Evolutionary conservation across 2,888 invertebrate species (phyloP), one percentile per base, ranked within the genome.

Genomic region (Stegophylla sp.): DNA sequence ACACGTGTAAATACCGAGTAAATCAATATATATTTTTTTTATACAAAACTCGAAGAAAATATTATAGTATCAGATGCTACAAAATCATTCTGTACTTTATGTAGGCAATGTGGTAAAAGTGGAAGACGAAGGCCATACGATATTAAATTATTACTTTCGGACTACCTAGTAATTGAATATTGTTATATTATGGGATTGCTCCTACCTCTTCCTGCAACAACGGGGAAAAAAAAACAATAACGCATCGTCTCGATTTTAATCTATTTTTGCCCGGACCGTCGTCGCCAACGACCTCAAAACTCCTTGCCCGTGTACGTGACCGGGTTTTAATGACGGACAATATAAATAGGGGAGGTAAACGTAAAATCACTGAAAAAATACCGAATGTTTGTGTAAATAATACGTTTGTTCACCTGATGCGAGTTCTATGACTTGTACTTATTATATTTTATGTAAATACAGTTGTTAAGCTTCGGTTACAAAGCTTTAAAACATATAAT

Each of bases 91-190:
- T n/a, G n/a, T n/a, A n/a, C n/a, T n/a, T n/a, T n/a, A n/a, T n/a
- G n/a, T n/a, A n/a, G n/a, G n/a, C n/a, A n/a, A n/a, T n/a, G n/a
- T n/a, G n/a, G n/a, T 53, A 20, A 20, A n/a, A 20, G 12, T 53
- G 5, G 20, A 17, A 7, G 20, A 53, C 20, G 53, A 53, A 53
- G 53, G 53, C 20, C 20, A 53, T 17, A 20, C 53, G 53, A 53
- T 51, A 53, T n/a, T 53, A 53, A 51, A 53, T n/a, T n/a, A 53
- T 20, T 20, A 53, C 53, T n/a, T n/a, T 53, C 20, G 53, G 5
- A 53, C n/a, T n/a, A n/a, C n/a, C n/a, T 53, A 53, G 53, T n/a
- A 53, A 53, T 20, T 53, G 53, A 53, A 53, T 53, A 53, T 20
- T 17, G 20, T 53, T 53, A 53, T 51, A 51, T n/a, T n/a, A 17